These are phyloP conservation scores for Pseudanteris insignis DNA, from an alignment of 2,888 invertebrate species.

Conservation along the genomic window DNA sequence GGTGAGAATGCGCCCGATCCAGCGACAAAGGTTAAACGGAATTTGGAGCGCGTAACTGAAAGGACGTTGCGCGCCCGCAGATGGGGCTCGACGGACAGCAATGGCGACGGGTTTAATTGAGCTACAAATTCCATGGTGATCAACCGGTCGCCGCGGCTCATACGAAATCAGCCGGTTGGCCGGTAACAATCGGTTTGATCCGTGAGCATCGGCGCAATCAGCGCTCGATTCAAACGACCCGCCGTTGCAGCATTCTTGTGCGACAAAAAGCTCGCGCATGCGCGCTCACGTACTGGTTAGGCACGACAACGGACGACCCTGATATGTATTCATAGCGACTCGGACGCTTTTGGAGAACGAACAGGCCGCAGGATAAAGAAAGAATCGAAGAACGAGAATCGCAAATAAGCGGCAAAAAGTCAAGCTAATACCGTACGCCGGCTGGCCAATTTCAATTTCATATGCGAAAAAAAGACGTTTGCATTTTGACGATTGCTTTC, in stretches of 20 bases:
- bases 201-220: slow-evolving; percentile 55
- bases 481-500: slow-evolving; percentile 5
- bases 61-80: slow-evolving; percentile 34
- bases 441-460: slow-evolving; percentile 27
- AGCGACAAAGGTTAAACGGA: slow-evolving; percentile 33
- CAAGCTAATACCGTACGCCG: slow-evolving; percentile 26
- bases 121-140: slow-evolving; percentile 66
- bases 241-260: slow-evolving; percentile 60
- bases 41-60: slow-evolving; percentile 38
- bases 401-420: slow-evolving; percentile 36
- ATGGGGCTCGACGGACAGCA: slow-evolving; percentile 33
- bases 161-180: slow-evolving; percentile 59
- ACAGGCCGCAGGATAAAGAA: slow-evolving; percentile 41
- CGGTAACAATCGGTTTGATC: slow-evolving; percentile 57
- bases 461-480: slow-evolving; percentile 14
- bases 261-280: slow-evolving; percentile 61
- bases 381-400: slow-evolving; percentile 41
- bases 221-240: slow-evolving; percentile 64
- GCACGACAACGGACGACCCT: slow-evolving; percentile 42
- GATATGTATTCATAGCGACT: slow-evolving; percentile 54
- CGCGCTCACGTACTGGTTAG: slow-evolving; percentile 57
- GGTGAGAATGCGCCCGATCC: slow-evolving; percentile 28
- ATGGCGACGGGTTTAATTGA: slow-evolving; percentile 61
- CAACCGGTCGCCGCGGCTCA: slow-evolving; percentile 62
- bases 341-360: slow-evolving; percentile 42